phyloP scores from a whole-genome alignment of 2,113 vertebrate species.

The Erinaceus europaeus region DNA sequence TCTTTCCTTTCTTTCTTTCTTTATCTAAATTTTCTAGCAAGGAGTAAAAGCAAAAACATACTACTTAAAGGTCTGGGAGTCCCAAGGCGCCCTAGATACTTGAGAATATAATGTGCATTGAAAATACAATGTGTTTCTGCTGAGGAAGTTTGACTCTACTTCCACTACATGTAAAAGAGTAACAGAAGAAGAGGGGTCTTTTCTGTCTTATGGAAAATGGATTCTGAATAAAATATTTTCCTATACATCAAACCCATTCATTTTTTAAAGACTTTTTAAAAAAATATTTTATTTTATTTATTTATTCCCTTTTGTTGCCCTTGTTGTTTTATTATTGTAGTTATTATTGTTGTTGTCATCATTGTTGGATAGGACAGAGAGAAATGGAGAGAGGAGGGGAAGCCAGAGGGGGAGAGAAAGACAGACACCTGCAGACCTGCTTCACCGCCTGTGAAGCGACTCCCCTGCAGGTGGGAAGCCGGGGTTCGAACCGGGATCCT shows the following conservation, averaged over 20 bases:
- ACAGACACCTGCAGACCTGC: no score
- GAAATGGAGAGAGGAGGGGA: no score
- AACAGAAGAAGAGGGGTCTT: conserved; percentile 13
- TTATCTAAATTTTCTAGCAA: conserved; percentile 8
- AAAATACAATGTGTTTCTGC: neutral
- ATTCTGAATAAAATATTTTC: conserved; percentile 14
- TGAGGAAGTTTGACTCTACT: neutral
- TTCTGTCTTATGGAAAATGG: conserved; percentile 41
- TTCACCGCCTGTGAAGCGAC: no score
- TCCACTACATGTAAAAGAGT: neutral
- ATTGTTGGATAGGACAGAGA: no score
- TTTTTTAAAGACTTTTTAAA: no score
- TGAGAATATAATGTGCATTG: neutral
- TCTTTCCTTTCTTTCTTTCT: no score
- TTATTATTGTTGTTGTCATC: no score
- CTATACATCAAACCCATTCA: neutral
- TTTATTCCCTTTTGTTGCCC: neutral
- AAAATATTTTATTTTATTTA: neutral
- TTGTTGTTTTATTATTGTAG: no score
- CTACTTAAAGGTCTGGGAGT: neutral
- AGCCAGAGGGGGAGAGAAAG: no score
- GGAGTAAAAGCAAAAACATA: neutral
- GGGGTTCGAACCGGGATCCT: no score
- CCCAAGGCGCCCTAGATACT: neutral
- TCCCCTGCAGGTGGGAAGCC: no score